phyloP scores from a whole-genome alignment of 2,113 vertebrate genomes.

The Sisor rabdophorus region DNA sequence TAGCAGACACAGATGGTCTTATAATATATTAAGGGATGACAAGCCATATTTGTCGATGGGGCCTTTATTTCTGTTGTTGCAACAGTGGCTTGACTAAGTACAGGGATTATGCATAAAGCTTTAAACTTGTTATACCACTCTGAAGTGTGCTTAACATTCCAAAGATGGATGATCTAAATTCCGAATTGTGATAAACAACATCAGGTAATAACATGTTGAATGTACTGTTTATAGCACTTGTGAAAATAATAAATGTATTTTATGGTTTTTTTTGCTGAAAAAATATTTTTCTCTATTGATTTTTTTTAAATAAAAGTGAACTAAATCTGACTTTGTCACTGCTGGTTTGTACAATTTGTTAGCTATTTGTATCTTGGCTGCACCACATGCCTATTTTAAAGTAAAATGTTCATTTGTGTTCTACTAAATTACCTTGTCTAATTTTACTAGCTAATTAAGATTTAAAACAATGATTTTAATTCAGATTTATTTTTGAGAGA shows the following conservation, averaged over 20 bases:
- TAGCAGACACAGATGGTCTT: conserved; percentile 46
- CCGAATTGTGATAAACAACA: conserved; percentile 53
- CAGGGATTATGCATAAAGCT: conserved; percentile 46
- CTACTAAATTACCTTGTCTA: neutral
- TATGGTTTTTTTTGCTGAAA: conserved; percentile 53
- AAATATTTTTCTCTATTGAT: conserved; percentile 57
- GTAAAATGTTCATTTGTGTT: neutral
- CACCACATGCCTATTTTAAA: neutral
- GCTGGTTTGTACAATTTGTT: too few relatives aligned
- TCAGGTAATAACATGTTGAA: conserved; percentile 58
- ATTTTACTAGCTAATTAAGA: neutral
- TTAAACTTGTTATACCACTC: conserved; percentile 58
- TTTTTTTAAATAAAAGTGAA: conserved; percentile 61
- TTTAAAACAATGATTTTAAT: neutral
- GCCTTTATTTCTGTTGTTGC: conserved; percentile 46
- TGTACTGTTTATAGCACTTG: conserved; percentile 48
- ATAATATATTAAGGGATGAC: conserved; percentile 37
- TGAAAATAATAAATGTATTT: conserved; percentile 65
- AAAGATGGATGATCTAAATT: conserved; percentile 62
- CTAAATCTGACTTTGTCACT: neutral
- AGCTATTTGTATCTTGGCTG: neutral
- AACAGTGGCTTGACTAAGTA: conserved; percentile 24
- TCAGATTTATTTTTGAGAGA: neutral
- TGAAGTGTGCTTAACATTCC: conserved; percentile 67
- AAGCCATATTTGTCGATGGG: conserved; percentile 51